Evolutionary conservation across 2,888 invertebrate species (phyloP), one percentile per base, ranked within the genome.

Genomic region (Sarcophaga subvicina): DNA sequence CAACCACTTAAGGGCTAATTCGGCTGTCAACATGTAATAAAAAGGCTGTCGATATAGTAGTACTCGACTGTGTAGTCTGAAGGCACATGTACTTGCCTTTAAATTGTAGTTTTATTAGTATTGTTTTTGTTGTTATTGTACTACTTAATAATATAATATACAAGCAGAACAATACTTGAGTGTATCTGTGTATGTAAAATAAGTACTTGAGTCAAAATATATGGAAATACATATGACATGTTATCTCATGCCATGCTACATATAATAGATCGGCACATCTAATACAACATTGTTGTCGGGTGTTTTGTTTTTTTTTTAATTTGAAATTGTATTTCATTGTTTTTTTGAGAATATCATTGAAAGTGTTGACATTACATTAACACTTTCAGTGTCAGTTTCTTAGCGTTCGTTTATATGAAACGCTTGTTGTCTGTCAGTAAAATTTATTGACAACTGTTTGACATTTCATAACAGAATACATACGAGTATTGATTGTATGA

Each of bases 1-100:
- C 83, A 88, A 83, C 73, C 87, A 88, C 87, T 88, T 85, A 75
- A 80, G 83, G 80, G 85, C 85, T 88, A 88, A 88, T 88, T 85
- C 80, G 83, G 80, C 77, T 88, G 87, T 88, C 87, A 88, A 80
- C 87, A 85, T 72, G 25, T 84, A 76, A 75, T 82, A 75, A 81
- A 54, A 84, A 82, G 62, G 47, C 71, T 78, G 54, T 78, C 72
- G 45, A 73, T 83, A 73, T 73, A 27, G 49, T 14, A 11, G 49
- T 14, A 11, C 14, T 49, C 14, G 54, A 12, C 17, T 54, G 17
- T 17, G 5, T 54, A 4, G 2, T 37, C 1, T 37, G 10, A 37
- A 37, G 37, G 37, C 37, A 37, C 10, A 54, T 54, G 17, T 54
- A 54, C 17, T 17, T 54, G 54, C 54, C 76, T 66, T 76, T 64